Evolutionary conservation across 30 jellyfish, hydroid and myxozoan species (phyloP), one percentile per base, ranked within the genome.

Genomic region (Cassiopea xamachana): DNA sequence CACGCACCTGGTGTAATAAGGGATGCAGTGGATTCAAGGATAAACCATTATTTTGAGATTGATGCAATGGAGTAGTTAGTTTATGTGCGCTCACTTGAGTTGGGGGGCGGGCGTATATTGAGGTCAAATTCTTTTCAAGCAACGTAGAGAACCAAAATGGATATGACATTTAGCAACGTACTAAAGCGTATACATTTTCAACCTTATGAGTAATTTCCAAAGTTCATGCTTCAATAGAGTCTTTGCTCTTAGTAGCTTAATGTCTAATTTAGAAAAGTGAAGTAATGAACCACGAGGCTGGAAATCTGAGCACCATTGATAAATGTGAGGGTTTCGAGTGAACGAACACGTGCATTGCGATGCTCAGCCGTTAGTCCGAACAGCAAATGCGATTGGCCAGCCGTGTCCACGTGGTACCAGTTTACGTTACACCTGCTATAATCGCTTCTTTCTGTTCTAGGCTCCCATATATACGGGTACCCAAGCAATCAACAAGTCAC

Each of bases 401-500:
- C 88, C 82, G n/a, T 47, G 70, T 80, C 86, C 98, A 87, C 94
- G 98, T 92, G 93, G 80, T 93, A 84, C 72, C 71, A 49, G 98
- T 62, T 69, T 86, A 45, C 83, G 75, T 77, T 91, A 62, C 98
- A 92, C 98, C 98, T 92, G 98, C 86, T 78, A 78, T 43, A 73
- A 55, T 73, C 91, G 78, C 68, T 70, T 67, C 87, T 78, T 89
- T 89, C 10, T 90, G 39, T 84, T 84, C 71, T 83, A 90, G 92
- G 84, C 75, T 83, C 93, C 43, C 82, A 64, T 92, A 92, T 92
- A 92, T 92, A 92, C 98, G 94, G 98, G 97, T 90, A 90, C 97
- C 97, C 86, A 81, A 81, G 90, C 88, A 88, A 86, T 92, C 93
- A 86, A 73, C 95, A 92, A 82, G 92, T 62, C 90, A 69, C 95